phyloP scores from a whole-genome alignment of 2,797 vertebrate genomes.

The Pseudocheirus occidentalis region DNA sequence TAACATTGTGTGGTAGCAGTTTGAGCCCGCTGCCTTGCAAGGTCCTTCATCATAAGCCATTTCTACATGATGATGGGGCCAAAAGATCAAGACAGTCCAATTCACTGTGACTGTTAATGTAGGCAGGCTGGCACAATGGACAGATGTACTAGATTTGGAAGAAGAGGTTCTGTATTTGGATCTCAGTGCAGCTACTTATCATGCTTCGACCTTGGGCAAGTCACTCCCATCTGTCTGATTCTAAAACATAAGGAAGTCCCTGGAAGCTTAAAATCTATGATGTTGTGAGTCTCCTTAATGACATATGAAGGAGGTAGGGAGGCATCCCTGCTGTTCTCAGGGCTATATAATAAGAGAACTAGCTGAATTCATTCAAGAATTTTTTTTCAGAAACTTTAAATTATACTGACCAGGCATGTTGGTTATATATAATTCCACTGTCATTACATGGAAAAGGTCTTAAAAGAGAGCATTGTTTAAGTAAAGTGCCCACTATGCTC shows the following conservation, averaged over 20 bases:
- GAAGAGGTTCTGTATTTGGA: background rate
- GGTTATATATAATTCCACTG: conserved; percentile 19
- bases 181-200: background rate
- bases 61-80: background rate
- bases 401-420: background rate
- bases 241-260: background rate
- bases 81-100: background rate
- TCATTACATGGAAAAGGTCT: background rate
- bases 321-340: background rate
- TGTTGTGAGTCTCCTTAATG: background rate
- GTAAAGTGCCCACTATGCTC: background rate
- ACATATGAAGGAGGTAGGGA: background rate
- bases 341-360: background rate
- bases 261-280: background rate
- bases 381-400: background rate
- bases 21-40: background rate
- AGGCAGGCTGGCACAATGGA: background rate
- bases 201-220: background rate
- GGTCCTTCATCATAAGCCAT: background rate
- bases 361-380: background rate
- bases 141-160: background rate
- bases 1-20: conserved; percentile 33
- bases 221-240: background rate
- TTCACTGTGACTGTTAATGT: background rate
- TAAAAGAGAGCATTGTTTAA: conserved; percentile 4